These are phyloP conservation scores for Stomatorhinus walkeri DNA, from an alignment of 2,797 vertebrate genomes.

Conservation along the genomic window DNA sequence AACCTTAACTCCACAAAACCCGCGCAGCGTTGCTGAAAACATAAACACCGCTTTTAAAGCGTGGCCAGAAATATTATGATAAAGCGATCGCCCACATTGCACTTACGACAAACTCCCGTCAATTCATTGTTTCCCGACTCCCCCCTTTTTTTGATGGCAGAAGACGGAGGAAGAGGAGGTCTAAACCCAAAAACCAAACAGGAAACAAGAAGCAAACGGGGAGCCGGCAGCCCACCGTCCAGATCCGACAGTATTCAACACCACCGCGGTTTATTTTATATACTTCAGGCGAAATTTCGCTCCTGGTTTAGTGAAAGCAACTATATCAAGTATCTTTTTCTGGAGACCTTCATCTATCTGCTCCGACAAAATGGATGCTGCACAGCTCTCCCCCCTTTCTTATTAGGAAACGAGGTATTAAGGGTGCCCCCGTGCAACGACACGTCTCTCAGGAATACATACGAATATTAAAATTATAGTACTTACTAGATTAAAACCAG, in stretches of 20 bases:
- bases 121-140: conserved; percentile 21
- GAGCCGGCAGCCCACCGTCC: not conserved
- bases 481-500: not conserved
- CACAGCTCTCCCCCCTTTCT: conserved; percentile 16
- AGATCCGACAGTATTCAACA: not conserved
- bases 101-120: conserved; percentile 27
- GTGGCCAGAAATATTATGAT: not conserved
- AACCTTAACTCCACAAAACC: not conserved
- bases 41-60: not conserved
- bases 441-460: not conserved
- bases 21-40: not conserved
- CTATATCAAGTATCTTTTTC: conserved; percentile 3
- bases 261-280: not conserved
- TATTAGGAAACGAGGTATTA: not conserved
- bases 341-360: not conserved
- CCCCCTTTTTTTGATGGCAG: conserved; percentile 24
- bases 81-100: not conserved
- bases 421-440: not conserved
- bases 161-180: conserved; percentile 38
- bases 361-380: conserved; percentile 31
- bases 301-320: not conserved
- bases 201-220: conserved; percentile 30
- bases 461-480: not conserved
- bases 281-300: not conserved
- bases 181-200: conserved; percentile 34